These are phyloP conservation scores for Drosophila borealis DNA, from an alignment of 2,888 invertebrate genomes.

Conservation along the genomic window DNA sequence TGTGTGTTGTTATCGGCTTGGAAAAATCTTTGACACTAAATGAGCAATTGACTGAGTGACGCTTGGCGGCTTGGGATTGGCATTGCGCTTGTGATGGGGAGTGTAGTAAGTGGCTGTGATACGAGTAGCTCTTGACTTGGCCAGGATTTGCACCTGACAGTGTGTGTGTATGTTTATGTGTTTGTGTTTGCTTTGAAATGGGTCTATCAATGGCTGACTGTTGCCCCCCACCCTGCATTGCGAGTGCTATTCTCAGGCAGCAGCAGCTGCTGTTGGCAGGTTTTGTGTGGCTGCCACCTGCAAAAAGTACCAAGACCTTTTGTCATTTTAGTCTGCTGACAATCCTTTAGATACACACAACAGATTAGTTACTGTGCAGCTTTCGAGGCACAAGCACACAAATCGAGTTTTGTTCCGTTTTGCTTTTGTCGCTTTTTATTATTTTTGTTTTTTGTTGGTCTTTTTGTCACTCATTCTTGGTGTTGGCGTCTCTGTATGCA, in stretches of 20 bases:
- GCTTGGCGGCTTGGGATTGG: constrained; percentile 44
- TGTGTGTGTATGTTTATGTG: background rate
- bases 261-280: constrained; percentile 29
- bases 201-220: constrained; percentile 46
- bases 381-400: constrained; percentile 38
- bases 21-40: constrained; percentile 81
- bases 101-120: constrained; percentile 5
- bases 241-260: background rate
- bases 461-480: constrained; percentile 53
- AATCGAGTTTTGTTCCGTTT: constrained; percentile 52
- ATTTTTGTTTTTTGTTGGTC: background rate
- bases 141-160: constrained; percentile 66
- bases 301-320: constrained; percentile 54
- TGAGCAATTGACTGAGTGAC: constrained; percentile 80
- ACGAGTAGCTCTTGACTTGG: constrained; percentile 56
- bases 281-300: constrained; percentile 40
- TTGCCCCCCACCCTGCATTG: background rate
- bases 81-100: constrained; percentile 3
- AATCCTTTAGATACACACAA: constrained; percentile 83
- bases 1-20: constrained; percentile 55
- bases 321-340: constrained; percentile 57
- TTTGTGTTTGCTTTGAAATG: constrained; percentile 30
- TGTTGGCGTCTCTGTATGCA: constrained; percentile 50
- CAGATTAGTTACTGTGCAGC: constrained; percentile 74
- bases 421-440: constrained; percentile 24